phyloP scores from a whole-genome alignment of 1,140 invertebrate genomes.

The Carposina sasakii region DNA sequence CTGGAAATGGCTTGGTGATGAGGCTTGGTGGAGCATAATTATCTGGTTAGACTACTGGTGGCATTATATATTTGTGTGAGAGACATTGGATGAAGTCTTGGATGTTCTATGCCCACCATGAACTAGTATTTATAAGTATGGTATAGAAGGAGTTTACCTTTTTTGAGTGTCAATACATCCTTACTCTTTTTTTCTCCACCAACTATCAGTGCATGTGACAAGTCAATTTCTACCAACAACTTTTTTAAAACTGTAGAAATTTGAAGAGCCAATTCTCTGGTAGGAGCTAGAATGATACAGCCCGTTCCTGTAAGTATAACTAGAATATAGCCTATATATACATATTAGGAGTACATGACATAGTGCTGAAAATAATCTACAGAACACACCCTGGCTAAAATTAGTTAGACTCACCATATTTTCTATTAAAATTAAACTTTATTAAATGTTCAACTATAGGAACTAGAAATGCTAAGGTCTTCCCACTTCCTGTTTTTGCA shows the following conservation, averaged over 20 bases:
- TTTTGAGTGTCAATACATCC: conserved; percentile 79
- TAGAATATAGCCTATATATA: too few species aligned
- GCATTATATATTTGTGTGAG: too few species aligned
- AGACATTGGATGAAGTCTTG: too few species aligned
- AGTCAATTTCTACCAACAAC: conserved; percentile 85
- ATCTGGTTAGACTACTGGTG: too few species aligned
- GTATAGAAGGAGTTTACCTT: too few species aligned
- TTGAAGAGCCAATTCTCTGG: conserved; percentile 93
- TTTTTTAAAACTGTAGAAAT: conserved; percentile 91
- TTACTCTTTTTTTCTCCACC: conserved; percentile 86
- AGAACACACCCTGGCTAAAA: too few species aligned
- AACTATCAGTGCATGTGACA: conserved; percentile 90
- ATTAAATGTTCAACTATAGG: conserved; percentile 86
- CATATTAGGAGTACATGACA: too few species aligned
- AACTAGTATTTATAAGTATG: neutral
- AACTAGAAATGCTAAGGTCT: conserved; percentile 94
- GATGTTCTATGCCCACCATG: too few species aligned
- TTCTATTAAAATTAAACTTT: conserved; percentile 80
- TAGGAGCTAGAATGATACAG: conserved; percentile 92
- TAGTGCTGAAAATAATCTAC: too few species aligned
- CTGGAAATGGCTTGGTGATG: too few species aligned
- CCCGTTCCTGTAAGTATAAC: conserved; percentile 75
- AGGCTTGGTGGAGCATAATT: too few species aligned
- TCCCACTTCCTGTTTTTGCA: conserved; percentile 96
- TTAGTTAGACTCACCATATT: conserved; percentile 82